Evolutionary conservation across 1,140 invertebrate species (phyloP).

Genomic region (Heliconius eleuchia): DNA sequence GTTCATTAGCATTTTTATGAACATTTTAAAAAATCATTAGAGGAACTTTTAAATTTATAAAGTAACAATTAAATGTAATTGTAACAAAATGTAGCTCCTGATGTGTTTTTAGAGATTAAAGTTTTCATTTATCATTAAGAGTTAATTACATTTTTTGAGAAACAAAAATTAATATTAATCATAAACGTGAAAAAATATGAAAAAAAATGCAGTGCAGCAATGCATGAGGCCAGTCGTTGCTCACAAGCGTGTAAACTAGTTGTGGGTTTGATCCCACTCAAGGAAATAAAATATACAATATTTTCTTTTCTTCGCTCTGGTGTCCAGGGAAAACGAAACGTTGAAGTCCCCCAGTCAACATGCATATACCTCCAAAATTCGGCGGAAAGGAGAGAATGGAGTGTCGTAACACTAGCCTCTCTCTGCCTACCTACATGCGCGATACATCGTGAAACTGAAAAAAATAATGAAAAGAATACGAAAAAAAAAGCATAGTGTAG

Average conservation of each 20-base stretch:
- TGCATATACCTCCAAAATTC: too few species aligned
- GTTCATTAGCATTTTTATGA: conserved; percentile 21
- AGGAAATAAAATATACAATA: too few species aligned
- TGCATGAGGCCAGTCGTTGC: too few species aligned
- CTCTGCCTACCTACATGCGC: too few species aligned
- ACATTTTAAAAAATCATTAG: conserved; percentile 13
- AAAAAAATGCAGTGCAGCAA: conserved; percentile 18
- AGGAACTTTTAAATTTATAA: conserved; percentile 16
- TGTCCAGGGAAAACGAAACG: too few species aligned
- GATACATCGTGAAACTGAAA: too few species aligned
- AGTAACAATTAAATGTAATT: conserved; percentile 16
- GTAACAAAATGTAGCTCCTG: conserved; percentile 8
- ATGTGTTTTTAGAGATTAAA: conserved; percentile 21
- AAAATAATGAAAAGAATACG: conserved; percentile 14
- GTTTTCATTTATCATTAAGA: conserved; percentile 29
- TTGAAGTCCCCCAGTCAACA: too few species aligned
- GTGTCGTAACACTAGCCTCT: too few species aligned
- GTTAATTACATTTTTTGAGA: conserved; percentile 30
- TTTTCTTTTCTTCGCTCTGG: too few species aligned
- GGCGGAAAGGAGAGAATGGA: too few species aligned
- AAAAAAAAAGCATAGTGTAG: conserved; percentile 30
- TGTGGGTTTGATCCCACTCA: too few species aligned
- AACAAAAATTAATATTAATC: conserved; percentile 29
- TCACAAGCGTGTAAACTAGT: too few species aligned
- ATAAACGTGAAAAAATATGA: conserved; percentile 34